These are phyloP conservation scores for Phasianus colchicus DNA, from an alignment of 2,113 vertebrate species.

Conservation along the genomic window DNA sequence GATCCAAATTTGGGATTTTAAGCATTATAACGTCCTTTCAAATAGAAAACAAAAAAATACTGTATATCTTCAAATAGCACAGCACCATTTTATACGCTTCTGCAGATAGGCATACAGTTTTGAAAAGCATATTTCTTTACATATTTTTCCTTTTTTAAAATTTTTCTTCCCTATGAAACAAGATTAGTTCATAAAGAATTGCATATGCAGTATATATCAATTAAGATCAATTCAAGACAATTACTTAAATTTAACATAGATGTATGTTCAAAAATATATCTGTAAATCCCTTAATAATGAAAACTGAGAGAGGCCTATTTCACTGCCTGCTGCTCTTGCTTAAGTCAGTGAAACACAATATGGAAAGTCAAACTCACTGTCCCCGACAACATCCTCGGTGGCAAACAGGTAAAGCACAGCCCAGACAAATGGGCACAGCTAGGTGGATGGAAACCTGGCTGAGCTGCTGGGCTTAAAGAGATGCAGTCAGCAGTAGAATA, in stretches of 20 bases:
- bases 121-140: background rate
- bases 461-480: background rate
- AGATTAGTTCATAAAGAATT: background rate
- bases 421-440: no score
- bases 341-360: background rate
- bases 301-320: background rate
- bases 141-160: background rate
- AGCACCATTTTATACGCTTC: background rate
- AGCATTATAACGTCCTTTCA: background rate
- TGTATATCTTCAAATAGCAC: background rate
- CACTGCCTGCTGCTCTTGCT: background rate
- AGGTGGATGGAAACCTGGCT: background rate
- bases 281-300: background rate
- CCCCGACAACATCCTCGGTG: background rate
- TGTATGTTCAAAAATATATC: background rate
- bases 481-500: rapidly evolving
- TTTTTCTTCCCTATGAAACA: background rate
- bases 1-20: background rate
- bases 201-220: background rate
- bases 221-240: background rate
- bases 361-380: background rate
- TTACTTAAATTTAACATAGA: background rate
- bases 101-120: background rate
- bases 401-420: background rate
- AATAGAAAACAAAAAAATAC: background rate